Evolutionary conservation across 2,113 vertebrate genomes (phyloP).

Genomic region (Panthera leo): DNA sequence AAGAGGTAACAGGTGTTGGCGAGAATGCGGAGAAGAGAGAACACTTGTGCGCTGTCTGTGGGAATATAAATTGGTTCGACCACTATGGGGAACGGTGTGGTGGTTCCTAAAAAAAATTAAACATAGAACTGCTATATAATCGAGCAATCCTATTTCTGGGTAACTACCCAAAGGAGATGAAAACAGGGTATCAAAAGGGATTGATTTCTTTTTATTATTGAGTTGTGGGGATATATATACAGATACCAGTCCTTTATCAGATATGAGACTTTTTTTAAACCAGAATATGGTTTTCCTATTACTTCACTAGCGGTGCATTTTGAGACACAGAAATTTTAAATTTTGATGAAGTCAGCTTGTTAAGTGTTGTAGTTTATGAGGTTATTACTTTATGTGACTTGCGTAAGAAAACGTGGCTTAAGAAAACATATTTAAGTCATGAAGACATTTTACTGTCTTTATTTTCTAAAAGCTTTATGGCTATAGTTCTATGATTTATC

Average conservation of each 20-base stretch:
- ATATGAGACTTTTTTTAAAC: not conserved
- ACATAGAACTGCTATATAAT: not conserved
- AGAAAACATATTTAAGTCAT: not conserved
- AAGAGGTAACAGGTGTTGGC: not conserved
- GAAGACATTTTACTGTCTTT: not conserved
- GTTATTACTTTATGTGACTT: not conserved
- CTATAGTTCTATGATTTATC: not conserved
- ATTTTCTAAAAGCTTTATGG: not conserved
- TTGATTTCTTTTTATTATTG: not conserved
- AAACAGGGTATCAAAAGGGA: not conserved
- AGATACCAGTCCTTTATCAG: not conserved
- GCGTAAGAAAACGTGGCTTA: not conserved
- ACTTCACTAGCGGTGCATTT: not conserved
- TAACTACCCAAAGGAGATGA: not conserved
- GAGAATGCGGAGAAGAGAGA: not conserved
- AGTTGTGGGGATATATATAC: not conserved
- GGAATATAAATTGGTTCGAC: not conserved
- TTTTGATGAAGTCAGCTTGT: not conserved
- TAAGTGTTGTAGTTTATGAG: not conserved
- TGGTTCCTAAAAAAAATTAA: not conserved
- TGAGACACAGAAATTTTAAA: not conserved
- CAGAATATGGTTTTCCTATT: not conserved
- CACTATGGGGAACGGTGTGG: not conserved
- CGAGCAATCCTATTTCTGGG: not conserved
- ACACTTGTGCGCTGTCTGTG: not conserved